phyloP scores from a whole-genome alignment of 2,113 vertebrate genomes.

The Opisthocomus hoazin region DNA sequence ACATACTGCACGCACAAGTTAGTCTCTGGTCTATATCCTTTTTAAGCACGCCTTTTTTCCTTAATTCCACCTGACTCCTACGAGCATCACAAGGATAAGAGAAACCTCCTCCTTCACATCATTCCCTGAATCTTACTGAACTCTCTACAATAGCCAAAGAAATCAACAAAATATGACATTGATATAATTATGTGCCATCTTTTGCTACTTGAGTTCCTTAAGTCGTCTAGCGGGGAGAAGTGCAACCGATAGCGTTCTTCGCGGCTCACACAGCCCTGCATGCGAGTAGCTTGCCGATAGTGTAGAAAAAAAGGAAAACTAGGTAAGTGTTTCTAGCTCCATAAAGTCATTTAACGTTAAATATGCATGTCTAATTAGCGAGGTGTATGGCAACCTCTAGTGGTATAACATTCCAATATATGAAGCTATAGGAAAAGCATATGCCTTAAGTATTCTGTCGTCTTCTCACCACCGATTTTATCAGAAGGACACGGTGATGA shows the following conservation, averaged over 20 bases:
- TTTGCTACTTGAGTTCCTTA: background rate
- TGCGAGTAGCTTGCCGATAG: background rate
- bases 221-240: background rate
- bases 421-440: background rate
- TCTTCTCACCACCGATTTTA: background rate
- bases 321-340: background rate
- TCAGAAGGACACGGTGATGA: background rate
- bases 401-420: background rate
- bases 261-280: background rate
- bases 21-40: background rate
- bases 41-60: background rate
- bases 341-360: background rate
- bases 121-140: background rate
- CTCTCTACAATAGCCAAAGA: too few relatives aligned
- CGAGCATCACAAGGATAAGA: background rate
- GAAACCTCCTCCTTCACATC: background rate
- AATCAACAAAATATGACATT: fast-evolving
- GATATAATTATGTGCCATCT: background rate
- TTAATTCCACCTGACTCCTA: background rate
- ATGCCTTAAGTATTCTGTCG: background rate
- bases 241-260: fast-evolving
- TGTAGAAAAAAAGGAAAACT: background rate
- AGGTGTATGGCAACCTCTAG: slow-evolving; percentile 51
- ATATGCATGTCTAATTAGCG: background rate
- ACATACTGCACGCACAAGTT: background rate